Evolutionary conservation across 1,140 invertebrate species (phyloP), one percentile per base, ranked within the genome.

Genomic region (Lethocerus indicus): DNA sequence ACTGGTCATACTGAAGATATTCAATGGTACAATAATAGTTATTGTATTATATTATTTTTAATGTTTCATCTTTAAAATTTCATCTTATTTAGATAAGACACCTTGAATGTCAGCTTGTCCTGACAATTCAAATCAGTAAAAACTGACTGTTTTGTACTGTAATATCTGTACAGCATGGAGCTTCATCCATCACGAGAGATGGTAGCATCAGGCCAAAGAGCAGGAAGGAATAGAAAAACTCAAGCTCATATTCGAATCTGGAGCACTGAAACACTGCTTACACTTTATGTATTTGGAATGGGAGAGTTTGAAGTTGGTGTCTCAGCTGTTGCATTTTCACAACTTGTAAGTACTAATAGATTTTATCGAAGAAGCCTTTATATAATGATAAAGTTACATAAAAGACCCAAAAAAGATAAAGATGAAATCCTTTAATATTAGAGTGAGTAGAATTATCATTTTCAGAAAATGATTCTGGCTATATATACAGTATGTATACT

Each of bases 1-100:
- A 78, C 75, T 7, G 90, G 87, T 3, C 92, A 97, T 61, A 94
- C 88, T 0, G 89, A 94, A 64, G 92, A 96, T 59, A 91, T 96
- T 53, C 57, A 59, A 51, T 61, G 60, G 59, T 60, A 51, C 27
- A 24, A 29, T 7, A 20, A 3, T 2, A 14, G 46, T 0, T 40
- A 14, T 46, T n/a, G 25, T 32, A 12, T 46, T 16, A 12, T 3
- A 44, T 20, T 13, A 3, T 18, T 26, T 27, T 44, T 44, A 9
- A n/a, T n/a, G n/a, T n/a, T n/a, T n/a, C n/a, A n/a, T n/a, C n/a
- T n/a, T n/a, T n/a, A n/a, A n/a, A n/a, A n/a, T n/a, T 32, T n/a
- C 9, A 32, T 32, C 9, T 32, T n/a, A 32, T 32, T 32, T 32
- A 32, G n/a, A 32, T 32, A n/a, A 9, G 29, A n/a, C 29, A 32